Conservation (phyloP, 2,797 vertebrate species). For the Ambastaia sidthimunki region DNA sequence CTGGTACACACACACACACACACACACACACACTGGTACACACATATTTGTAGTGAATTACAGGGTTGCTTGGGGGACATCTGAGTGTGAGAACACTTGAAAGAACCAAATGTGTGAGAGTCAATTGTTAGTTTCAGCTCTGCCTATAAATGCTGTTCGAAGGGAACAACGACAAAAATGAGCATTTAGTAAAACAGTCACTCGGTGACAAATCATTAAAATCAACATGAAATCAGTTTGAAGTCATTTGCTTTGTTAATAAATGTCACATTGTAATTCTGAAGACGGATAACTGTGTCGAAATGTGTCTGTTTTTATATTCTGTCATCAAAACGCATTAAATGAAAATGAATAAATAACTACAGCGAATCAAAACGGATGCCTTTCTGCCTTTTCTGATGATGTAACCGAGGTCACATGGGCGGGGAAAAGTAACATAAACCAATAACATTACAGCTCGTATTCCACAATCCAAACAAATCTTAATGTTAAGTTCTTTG, state of each 20-base stretch:
- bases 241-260: not conserved
- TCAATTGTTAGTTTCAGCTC: not conserved
- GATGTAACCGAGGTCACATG: not conserved
- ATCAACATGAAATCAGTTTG: constrained; percentile 12
- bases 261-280: too few relatives aligned
- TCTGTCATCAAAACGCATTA: not conserved
- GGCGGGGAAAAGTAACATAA: too few relatives aligned
- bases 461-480: not conserved
- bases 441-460: not conserved
- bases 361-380: not conserved
- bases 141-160: constrained; percentile 15
- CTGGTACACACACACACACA: constrained; percentile 38
- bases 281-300: too few relatives aligned
- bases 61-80: constrained; percentile 77
- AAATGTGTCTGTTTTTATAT: not conserved
- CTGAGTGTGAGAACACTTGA: constrained; percentile 30
- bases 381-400: not conserved
- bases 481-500: not conserved
- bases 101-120: not conserved
- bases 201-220: constrained; percentile 21
- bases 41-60: constrained; percentile 78
- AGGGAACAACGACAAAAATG: constrained; percentile 9
- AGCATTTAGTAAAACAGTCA: constrained; percentile 10
- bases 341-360: not conserved
- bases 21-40: constrained; percentile 37